Percentiles rank a stretch among this genome's conserved stretches.
phyloP scores from a whole-genome alignment of 1,140 invertebrate genomes.

The Globodera ellingtonae region DNA sequence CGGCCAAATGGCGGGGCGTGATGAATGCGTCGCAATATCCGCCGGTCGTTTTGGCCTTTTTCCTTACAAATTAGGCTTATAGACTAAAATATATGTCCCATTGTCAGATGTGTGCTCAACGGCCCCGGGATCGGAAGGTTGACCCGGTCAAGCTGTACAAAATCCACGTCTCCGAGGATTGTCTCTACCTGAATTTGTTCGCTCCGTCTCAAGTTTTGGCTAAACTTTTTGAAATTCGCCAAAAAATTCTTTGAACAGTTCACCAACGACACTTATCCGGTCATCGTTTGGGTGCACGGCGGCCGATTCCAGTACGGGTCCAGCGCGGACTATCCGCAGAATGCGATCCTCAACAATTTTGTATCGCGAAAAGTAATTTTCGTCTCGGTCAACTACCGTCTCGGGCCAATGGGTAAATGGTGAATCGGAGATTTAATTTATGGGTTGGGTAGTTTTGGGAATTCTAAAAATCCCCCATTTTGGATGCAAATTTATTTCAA shows the following conservation, averaged over 20 bases:
- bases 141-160: slow-evolving; percentile 61
- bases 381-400: slow-evolving; percentile 93
- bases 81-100: slow-evolving; percentile 72
- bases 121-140: slow-evolving; percentile 45
- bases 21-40: slow-evolving; percentile 76
- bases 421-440: slow-evolving; percentile 75
- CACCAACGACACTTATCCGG: slow-evolving; percentile 65
- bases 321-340: slow-evolving; percentile 58
- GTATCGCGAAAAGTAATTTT: slow-evolving; percentile 90
- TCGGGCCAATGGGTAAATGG: slow-evolving; percentile 86
- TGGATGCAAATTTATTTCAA: background rate
- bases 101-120: slow-evolving; percentile 70
- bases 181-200: slow-evolving; percentile 92
- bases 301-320: slow-evolving; percentile 62
- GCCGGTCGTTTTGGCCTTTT: slow-evolving; percentile 72
- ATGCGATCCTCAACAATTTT: slow-evolving; percentile 64
- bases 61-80: slow-evolving; percentile 80
- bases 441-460: slow-evolving; percentile 88
- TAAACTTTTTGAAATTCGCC: background rate
- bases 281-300: slow-evolving; percentile 64
- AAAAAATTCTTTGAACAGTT: slow-evolving; percentile 43
- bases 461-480: background rate
- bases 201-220: slow-evolving; percentile 78
- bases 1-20: slow-evolving; percentile 75
- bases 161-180: slow-evolving; percentile 76